These are phyloP conservation scores for Siniperca chuatsi DNA, from an alignment of 2,113 vertebrate species.

Conservation along the genomic window DNA sequence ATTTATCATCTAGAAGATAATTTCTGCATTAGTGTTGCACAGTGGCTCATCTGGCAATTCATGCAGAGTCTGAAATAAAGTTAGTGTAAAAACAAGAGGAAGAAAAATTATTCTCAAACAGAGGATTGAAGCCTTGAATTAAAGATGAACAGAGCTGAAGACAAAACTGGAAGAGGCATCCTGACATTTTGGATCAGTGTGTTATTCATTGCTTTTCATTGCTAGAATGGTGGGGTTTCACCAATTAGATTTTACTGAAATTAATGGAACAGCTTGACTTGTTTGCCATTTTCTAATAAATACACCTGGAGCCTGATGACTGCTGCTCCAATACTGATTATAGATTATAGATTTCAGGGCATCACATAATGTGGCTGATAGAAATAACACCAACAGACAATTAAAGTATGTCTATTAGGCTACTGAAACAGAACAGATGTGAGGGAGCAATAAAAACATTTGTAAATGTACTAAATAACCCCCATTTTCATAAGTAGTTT, in stretches of 20 bases:
- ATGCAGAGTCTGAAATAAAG: constrained; percentile 6
- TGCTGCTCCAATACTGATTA: neutral
- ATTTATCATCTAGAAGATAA: constrained; percentile 31
- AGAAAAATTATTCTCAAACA: neutral
- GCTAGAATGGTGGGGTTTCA: neutral
- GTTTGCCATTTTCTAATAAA: neutral
- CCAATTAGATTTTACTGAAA: neutral
- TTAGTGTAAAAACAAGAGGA: neutral
- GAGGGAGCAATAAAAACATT: too few species aligned
- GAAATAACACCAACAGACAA: too few species aligned
- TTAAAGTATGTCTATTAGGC: too few species aligned
- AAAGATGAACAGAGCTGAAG: constrained; percentile 2
- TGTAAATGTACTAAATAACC: too few species aligned
- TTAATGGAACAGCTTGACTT: neutral
- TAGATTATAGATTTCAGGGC: neutral
- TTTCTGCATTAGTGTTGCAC: constrained; percentile 16
- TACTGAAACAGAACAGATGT: too few species aligned
- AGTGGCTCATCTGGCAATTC: neutral
- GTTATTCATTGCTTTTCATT: neutral
- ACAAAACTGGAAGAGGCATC: neutral
- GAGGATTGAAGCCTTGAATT: neutral
- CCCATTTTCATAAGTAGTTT: too few species aligned
- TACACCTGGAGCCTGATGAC: too few species aligned
- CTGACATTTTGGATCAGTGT: neutral
- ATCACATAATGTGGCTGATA: too few species aligned